Evolutionary conservation across 2,888 invertebrate species (phyloP).

Genomic region (Lamellibrachia columna): DNA sequence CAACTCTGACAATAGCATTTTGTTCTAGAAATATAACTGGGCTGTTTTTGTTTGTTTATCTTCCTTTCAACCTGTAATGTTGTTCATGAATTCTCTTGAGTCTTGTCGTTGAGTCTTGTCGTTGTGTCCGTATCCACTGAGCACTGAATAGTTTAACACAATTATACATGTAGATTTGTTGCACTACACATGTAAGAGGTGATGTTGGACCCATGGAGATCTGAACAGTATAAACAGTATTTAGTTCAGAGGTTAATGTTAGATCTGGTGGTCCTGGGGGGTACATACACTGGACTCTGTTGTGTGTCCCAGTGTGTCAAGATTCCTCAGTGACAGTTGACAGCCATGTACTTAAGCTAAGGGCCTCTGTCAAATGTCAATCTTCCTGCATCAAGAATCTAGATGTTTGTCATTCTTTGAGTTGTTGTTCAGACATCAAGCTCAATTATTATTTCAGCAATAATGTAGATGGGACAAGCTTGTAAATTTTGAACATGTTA

Average conservation of each 20-base stretch:
- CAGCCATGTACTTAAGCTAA: not conserved
- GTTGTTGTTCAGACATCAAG: not conserved
- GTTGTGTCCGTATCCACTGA: not conserved
- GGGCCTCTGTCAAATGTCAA: not conserved
- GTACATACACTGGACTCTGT: not conserved
- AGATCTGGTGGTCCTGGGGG: not conserved
- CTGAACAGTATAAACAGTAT: not conserved
- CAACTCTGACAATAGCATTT: too few relatives aligned
- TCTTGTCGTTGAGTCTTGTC: not conserved
- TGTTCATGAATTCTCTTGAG: too few relatives aligned
- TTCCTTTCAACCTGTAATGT: too few relatives aligned
- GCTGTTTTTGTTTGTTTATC: too few relatives aligned
- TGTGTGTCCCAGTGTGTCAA: not conserved
- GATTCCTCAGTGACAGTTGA: slow-evolving; percentile 12
- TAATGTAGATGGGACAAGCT: not conserved
- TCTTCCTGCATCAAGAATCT: not conserved
- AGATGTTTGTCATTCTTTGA: not conserved
- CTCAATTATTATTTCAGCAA: not conserved
- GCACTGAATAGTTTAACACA: not conserved
- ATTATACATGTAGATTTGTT: not conserved
- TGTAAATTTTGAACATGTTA: not conserved
- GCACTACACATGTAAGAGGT: not conserved
- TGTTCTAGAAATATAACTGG: too few relatives aligned
- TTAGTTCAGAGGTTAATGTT: slow-evolving; percentile 16
- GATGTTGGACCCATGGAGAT: not conserved